Base-by-base conservation (phyloP, 2,113 vertebrate species). In the Syngnathus floridae region DNA sequence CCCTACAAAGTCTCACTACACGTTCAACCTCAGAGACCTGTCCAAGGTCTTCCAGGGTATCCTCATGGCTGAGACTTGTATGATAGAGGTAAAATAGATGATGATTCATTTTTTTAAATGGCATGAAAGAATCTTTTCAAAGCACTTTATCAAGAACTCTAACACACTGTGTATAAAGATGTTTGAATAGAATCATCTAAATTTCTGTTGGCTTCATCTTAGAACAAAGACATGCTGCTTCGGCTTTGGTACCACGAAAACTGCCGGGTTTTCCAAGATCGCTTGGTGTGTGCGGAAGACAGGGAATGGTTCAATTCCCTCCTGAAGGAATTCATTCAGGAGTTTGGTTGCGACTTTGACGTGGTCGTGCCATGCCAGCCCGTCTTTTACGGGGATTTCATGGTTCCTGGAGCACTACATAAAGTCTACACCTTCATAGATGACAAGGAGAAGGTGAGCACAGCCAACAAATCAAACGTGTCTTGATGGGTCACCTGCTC, bases 41-140 rank as follows among this genome's bases (percentile, higher is more conserved):
- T 96, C 95, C 73, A 95, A 94, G 70, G 94, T 98, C 81, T 98
- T 97, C 88, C 95, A 97, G 80, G 95, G 95, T 43, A 91, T 97
- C 66, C 92, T 96, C 46, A 94, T 97, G 94, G 93, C 92, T 4
- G 88, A 97, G 26, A 85, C 91, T 1, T 60, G 66, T 74, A 92
- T 87, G 62, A 86, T 93, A 0, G 68, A 91, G 92, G 94, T 94
- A 65, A 31, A 31, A 31, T 31, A 31, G 26, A 31, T 2, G 26
- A 31, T 31, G 26, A 31, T 31, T 31, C 2, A 2, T 31, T 31
- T 31, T 31, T 31, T 31, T 31, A 31, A 31, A 31, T 31, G 26
- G 26, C 26, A 31, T 3, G 26, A 31, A 31, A 45, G 43, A 14
- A 1, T 14, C 14, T 45, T 45, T 16, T 14, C 1, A 14, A 45